phyloP scores from a whole-genome alignment of 2,113 vertebrate genomes.

The Pteruthius melanotis region DNA sequence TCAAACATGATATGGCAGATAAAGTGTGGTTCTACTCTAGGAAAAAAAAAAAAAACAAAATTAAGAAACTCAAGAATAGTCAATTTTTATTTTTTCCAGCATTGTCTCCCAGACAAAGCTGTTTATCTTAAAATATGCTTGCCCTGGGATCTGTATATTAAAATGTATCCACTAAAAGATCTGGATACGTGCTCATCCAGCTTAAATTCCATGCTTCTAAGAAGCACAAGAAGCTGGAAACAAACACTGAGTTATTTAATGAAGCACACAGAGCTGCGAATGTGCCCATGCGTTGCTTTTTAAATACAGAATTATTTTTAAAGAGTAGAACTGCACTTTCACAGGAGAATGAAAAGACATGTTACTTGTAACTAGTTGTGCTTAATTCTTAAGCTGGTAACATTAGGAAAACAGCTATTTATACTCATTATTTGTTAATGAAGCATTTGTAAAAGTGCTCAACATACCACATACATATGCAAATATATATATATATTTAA shows the following conservation, averaged over 20 bases:
- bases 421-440: not conserved
- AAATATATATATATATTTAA: not conserved
- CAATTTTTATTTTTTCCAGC: not conserved
- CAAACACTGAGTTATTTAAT: not conserved
- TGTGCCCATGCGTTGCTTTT: not conserved
- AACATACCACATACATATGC: not conserved
- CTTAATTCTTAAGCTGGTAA: constrained; percentile 28
- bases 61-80: not conserved
- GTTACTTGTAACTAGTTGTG: constrained; percentile 15
- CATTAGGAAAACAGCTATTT: not conserved
- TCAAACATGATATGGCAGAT: not conserved
- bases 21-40: not conserved
- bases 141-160: not conserved
- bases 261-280: not conserved
- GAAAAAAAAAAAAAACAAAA: not conserved
- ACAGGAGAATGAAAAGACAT: not conserved
- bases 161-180: not conserved
- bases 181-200: not conserved
- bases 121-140: not conserved
- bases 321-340: constrained; percentile 32
- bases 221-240: not conserved
- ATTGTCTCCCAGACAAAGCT: not conserved
- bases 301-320: not conserved
- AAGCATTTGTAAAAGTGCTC: not conserved
- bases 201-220: not conserved